Percentiles rank a stretch among this genome's conserved stretches.
These are phyloP conservation scores for Typhlomys cinereus DNA, from an alignment of 2,113 vertebrate species.

Conservation along the genomic window DNA sequence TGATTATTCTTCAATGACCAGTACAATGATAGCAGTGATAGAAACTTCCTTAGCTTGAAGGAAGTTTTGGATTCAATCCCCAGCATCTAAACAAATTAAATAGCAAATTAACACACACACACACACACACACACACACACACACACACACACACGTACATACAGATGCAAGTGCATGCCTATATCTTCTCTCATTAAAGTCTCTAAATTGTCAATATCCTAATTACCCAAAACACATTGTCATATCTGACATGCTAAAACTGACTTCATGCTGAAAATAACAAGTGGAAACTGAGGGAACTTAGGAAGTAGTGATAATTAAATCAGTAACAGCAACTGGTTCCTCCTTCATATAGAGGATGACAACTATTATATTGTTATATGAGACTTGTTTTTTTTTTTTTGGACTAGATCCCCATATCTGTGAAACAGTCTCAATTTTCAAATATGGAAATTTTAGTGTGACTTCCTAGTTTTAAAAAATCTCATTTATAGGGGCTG, in stretches of 20 bases:
- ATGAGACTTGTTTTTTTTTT: background rate
- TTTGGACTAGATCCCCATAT: background rate
- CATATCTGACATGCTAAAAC: background rate
- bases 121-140: background rate
- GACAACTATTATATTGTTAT: background rate
- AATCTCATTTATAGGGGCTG: too few relatives aligned
- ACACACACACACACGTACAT: background rate
- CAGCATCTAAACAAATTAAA: background rate
- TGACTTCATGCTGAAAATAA: constrained; percentile 17
- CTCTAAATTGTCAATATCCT: background rate
- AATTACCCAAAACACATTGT: background rate
- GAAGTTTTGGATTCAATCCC: background rate
- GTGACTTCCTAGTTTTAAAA: background rate
- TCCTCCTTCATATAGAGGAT: background rate
- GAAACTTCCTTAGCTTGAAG: background rate
- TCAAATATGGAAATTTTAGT: background rate
- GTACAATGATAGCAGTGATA: too few relatives aligned
- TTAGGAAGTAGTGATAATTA: constrained; percentile 21
- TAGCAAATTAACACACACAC: background rate
- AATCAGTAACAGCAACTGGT: background rate
- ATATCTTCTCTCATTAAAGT: background rate
- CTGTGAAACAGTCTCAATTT: background rate
- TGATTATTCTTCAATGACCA: background rate
- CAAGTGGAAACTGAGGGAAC: background rate
- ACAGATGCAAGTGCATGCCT: background rate